phyloP scores from a whole-genome alignment of 2,888 invertebrate species.

The Drosophila flavopinicola region DNA sequence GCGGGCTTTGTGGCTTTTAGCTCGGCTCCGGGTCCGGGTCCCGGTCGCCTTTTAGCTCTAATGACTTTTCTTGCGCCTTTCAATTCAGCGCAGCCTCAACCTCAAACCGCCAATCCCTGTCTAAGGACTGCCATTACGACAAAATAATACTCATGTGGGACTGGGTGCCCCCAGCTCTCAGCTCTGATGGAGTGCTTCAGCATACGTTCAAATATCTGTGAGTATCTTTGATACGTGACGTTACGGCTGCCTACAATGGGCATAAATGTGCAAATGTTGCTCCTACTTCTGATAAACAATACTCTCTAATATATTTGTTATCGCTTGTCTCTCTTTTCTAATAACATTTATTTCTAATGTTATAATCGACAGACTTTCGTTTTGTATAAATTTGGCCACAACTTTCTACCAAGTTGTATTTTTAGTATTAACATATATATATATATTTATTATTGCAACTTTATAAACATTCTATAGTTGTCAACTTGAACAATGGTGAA shows the following conservation, averaged over 20 bases:
- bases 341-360: no score
- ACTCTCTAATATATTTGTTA: no score
- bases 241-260: slow-evolving; percentile 35
- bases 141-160: slow-evolving; percentile 16
- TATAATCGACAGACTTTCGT: no score
- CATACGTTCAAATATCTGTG: slow-evolving; percentile 57
- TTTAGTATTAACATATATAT: not conserved
- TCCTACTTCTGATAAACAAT: no score
- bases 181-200: slow-evolving; percentile 65
- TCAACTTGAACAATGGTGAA: slow-evolving; percentile 20
- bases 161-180: slow-evolving; percentile 15
- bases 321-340: not conserved
- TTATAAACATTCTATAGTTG: slow-evolving; percentile 6
- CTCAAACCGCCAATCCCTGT: slow-evolving; percentile 25
- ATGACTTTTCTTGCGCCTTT: slow-evolving; percentile 66
- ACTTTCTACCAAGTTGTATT: slow-evolving; percentile 3
- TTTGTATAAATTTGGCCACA: no score
- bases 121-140: slow-evolving; percentile 38
- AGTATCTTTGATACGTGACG: slow-evolving; percentile 64
- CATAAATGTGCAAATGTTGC: not conserved
- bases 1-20: slow-evolving; percentile 53
- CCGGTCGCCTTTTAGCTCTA: slow-evolving; percentile 66
- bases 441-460: slow-evolving; percentile 7
- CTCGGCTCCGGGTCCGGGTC: no score
- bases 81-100: slow-evolving; percentile 27